phyloP scores from a whole-genome alignment of 2,113 vertebrate genomes.

The Turnix velox region DNA sequence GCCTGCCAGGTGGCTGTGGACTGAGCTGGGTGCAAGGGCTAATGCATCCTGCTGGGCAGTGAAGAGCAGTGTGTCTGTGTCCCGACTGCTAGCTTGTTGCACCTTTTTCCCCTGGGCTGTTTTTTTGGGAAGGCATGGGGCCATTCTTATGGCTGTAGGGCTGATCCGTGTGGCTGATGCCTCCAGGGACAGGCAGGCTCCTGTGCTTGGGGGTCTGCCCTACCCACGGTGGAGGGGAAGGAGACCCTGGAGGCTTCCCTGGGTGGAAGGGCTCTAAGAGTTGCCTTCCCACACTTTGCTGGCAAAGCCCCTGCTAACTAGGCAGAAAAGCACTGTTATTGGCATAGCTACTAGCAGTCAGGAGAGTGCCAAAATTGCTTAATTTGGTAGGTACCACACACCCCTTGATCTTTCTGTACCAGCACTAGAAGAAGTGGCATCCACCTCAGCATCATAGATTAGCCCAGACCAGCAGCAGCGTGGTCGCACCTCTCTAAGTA shows the following conservation, averaged over 20 bases:
- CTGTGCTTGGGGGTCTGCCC: not conserved
- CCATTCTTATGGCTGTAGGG: not conserved
- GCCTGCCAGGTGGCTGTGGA: accelerated
- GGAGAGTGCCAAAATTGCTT: not conserved
- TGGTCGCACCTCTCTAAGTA: accelerated
- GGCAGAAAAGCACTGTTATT: not conserved
- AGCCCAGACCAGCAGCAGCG: not conserved
- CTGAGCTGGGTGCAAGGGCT: not conserved
- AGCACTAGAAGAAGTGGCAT: accelerated
- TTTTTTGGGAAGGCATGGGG: accelerated
- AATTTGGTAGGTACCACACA: not conserved
- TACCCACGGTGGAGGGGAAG: not conserved
- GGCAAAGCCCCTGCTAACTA: not conserved
- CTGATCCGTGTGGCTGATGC: accelerated
- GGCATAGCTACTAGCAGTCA: accelerated
- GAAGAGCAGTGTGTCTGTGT: not conserved
- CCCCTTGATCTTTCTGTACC: accelerated
- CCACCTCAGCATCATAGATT: accelerated
- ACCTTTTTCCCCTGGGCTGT: not conserved
- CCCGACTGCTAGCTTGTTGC: accelerated
- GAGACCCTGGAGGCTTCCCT: not conserved
- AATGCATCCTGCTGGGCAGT: not conserved
- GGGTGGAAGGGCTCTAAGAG: not conserved
- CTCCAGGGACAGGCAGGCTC: not conserved
- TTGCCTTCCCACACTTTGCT: not conserved